Percentiles rank a stretch among this genome's conserved stretches.
Evolutionary conservation across 2,888 invertebrate species (phyloP).

Genomic region (Axea sp.): DNA sequence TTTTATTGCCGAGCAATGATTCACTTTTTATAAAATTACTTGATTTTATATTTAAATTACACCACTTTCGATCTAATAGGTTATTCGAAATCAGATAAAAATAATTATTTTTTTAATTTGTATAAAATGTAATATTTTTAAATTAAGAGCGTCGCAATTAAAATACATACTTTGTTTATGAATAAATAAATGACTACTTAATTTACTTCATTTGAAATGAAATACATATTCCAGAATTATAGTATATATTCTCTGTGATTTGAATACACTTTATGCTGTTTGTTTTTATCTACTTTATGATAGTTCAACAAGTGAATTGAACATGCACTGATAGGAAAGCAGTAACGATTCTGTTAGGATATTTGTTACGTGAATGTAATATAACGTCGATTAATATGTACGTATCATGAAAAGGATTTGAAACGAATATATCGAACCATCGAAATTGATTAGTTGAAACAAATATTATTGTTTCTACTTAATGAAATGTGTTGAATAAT

Average conservation of each 20-base stretch:
- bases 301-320: slow-evolving; percentile 42
- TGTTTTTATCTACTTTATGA: slow-evolving; percentile 19
- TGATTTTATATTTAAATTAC: too few relatives aligned
- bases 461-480: too few relatives aligned
- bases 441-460: too few relatives aligned
- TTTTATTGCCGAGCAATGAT: too few relatives aligned
- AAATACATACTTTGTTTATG: neutral
- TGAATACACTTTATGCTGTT: slow-evolving; percentile 1
- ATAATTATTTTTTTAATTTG: too few relatives aligned
- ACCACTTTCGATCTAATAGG: too few relatives aligned
- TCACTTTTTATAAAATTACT: too few relatives aligned
- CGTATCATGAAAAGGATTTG: slow-evolving; percentile 13
- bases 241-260: neutral
- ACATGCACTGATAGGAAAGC: slow-evolving; percentile 40
- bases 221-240: neutral
- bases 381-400: slow-evolving; percentile 33
- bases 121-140: neutral
- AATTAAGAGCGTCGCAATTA: neutral
- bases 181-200: neutral
- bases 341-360: slow-evolving; percentile 28
- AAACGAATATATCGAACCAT: slow-evolving; percentile 5
- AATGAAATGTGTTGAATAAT: too few relatives aligned
- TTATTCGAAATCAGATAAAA: too few relatives aligned
- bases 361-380: slow-evolving; percentile 28
- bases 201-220: neutral